These are phyloP conservation scores for Columba guinea DNA, from an alignment of 2,797 vertebrate species.

Conservation along the genomic window DNA sequence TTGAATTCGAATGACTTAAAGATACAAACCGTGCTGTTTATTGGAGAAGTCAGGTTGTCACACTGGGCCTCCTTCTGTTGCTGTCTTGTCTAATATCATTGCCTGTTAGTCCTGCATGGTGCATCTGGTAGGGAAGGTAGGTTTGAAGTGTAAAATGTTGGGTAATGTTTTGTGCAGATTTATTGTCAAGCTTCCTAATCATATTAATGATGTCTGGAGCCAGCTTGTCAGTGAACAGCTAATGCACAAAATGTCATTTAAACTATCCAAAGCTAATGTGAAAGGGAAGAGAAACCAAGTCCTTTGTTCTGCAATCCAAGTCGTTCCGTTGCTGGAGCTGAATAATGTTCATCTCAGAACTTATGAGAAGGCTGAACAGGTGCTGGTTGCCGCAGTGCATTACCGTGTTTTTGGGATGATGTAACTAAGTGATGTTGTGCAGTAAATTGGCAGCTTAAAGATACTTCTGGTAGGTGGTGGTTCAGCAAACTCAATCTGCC, in stretches of 20 bases:
- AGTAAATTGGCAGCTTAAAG: neutral
- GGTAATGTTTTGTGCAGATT: neutral
- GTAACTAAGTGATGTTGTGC: neutral
- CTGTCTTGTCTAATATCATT: slow-evolving; percentile 39
- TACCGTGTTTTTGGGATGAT: neutral
- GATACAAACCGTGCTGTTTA: neutral
- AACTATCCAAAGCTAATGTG: neutral
- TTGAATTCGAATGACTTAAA: neutral
- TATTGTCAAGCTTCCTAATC: neutral
- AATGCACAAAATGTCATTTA: neutral
- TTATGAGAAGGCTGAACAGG: neutral
- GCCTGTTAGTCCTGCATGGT: slow-evolving; percentile 34
- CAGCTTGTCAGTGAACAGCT: neutral
- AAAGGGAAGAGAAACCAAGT: neutral
- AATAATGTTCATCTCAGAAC: neutral
- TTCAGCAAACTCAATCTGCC: neutral
- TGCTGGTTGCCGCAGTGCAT: neutral
- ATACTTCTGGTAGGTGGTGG: neutral
- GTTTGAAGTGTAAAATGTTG: neutral
- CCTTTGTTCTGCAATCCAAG: neutral
- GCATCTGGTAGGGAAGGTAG: slow-evolving; percentile 24
- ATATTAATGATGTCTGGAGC: slow-evolving; percentile 5
- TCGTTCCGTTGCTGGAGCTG: neutral
- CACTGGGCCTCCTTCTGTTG: slow-evolving; percentile 23
- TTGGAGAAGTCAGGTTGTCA: slow-evolving; percentile 2